Evolutionary conservation across 2,888 invertebrate genomes (phyloP).

Genomic region (Chalcis sispes): DNA sequence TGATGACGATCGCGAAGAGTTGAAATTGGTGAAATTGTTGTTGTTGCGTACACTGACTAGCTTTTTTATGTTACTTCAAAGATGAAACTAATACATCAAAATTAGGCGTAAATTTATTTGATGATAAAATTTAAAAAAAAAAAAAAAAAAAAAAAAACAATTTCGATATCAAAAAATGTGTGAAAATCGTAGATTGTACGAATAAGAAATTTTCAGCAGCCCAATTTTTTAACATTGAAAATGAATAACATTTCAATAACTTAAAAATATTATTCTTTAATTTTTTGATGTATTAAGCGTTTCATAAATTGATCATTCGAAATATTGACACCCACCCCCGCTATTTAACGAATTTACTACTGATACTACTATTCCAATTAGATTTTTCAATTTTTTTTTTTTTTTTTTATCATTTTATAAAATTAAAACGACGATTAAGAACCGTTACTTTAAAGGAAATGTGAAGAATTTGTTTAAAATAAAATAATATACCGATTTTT

Average conservation of each 20-base stretch:
- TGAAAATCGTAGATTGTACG: too few species aligned
- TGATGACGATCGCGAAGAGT: too few species aligned
- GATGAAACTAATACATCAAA: too few species aligned
- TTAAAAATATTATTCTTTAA: neutral
- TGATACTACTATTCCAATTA: slow-evolving; percentile 29
- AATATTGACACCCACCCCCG: slow-evolving; percentile 32
- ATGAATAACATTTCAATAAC: too few species aligned
- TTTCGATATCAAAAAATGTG: too few species aligned
- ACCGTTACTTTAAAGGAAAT: neutral
- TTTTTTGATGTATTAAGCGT: too few species aligned
- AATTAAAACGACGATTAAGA: neutral
- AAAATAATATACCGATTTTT: neutral
- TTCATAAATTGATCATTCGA: slow-evolving; percentile 40
- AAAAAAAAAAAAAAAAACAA: too few species aligned
- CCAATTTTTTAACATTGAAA: neutral
- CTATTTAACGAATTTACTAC: slow-evolving; percentile 10
- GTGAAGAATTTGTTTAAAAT: neutral
- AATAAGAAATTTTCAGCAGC: neutral
- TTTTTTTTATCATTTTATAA: neutral
- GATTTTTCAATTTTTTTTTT: slow-evolving; percentile 38
- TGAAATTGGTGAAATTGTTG: too few species aligned
- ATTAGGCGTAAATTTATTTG: too few species aligned
- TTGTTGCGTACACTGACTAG: too few species aligned
- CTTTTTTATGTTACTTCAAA: neutral
- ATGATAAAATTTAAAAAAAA: too few species aligned